Conservation (phyloP, 2,888 invertebrate genomes). For the Drosophila borealis region DNA sequence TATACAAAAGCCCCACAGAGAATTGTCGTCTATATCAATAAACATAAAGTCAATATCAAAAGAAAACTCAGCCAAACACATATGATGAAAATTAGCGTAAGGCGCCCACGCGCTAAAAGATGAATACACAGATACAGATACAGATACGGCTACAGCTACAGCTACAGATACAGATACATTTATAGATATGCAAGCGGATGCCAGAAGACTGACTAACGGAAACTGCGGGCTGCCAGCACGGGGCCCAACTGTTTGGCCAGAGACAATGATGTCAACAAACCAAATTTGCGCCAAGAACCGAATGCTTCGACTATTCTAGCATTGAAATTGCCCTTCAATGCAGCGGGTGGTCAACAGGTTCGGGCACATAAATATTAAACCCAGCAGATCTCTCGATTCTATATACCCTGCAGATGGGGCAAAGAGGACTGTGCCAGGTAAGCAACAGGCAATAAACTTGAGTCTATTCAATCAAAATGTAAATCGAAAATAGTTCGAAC, state of each 20-base stretch:
- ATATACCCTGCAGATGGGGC: background rate
- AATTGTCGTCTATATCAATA: conserved; percentile 20
- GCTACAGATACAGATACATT: conserved; percentile 17
- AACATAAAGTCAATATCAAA: conserved; percentile 56
- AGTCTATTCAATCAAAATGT: no score
- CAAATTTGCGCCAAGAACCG: conserved; percentile 36
- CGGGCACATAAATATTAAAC: conserved; percentile 2
- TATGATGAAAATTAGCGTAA: conserved; percentile 58
- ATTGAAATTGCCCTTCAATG: conserved; percentile 50
- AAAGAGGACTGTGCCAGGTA: no score
- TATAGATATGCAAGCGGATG: conserved; percentile 13
- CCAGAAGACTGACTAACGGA: conserved; percentile 44
- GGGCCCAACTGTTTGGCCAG: conserved; percentile 39
- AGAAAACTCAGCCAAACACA: conserved; percentile 51
- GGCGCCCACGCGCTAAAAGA: conserved; percentile 58
- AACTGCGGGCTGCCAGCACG: conserved; percentile 65
- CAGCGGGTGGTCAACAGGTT: conserved; percentile 45
- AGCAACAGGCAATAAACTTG: no score
- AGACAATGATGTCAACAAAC: conserved; percentile 65
- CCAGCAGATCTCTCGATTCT: conserved; percentile 3
- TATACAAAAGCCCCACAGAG: conserved; percentile 42
- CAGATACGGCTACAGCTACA: conserved; percentile 25
- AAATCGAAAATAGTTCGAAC: no score
- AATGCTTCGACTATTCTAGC: conserved; percentile 44
- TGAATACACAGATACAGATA: conserved; percentile 25